Conservation (phyloP, 2,797 vertebrate species). For the Ceryle rudis region DNA sequence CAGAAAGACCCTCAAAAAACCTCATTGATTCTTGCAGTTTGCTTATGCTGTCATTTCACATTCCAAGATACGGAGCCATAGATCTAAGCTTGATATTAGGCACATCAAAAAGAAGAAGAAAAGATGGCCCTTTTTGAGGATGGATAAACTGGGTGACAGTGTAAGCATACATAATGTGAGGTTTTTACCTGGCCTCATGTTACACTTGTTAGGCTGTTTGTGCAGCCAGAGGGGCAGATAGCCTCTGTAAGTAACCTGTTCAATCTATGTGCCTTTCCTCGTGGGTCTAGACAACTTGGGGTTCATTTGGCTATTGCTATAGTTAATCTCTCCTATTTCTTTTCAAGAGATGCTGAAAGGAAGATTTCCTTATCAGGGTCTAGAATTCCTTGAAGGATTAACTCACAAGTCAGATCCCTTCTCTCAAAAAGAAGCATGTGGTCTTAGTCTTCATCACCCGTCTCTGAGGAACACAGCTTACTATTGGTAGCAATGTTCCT, state of each 20-base stretch:
- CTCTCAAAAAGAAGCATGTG: background rate
- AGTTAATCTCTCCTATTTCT: background rate
- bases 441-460: background rate
- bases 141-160: background rate
- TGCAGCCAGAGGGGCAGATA: background rate
- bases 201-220: background rate
- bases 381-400: background rate
- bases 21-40: background rate
- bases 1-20: background rate
- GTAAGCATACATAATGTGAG: background rate
- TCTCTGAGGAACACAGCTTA: background rate
- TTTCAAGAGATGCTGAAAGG: background rate
- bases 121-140: background rate
- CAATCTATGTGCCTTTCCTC: background rate
- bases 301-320: background rate
- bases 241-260: background rate
- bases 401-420: background rate
- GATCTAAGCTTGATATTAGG: background rate
- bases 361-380: background rate
- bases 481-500: background rate
- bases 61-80: background rate
- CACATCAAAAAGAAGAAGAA: background rate
- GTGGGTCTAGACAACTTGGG: background rate
- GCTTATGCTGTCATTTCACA: background rate
- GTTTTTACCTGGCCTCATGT: background rate